Evolutionary conservation across 2,888 invertebrate species (phyloP), one percentile per base, ranked within the genome.

Genomic region (Coleophora deauratella): DNA sequence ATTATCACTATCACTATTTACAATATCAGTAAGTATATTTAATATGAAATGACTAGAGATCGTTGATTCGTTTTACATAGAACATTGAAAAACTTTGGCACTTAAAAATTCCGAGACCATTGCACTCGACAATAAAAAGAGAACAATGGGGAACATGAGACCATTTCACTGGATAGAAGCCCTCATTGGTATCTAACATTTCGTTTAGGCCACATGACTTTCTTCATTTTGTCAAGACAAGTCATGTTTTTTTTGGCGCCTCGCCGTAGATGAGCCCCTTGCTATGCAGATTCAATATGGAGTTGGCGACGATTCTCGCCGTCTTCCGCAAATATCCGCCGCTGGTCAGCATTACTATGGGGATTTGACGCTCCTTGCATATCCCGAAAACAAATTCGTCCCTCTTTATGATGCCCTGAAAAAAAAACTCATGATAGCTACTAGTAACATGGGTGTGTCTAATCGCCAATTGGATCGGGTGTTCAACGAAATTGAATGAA

Each of bases 311-410:
- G 50, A 96, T 91, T 48, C 85, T 81, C 0, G 96, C 95, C 0
- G 94, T 93, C 46, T 87, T 87, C 48, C 89, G 88, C 47, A 92
- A 87, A 70, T 97, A 97, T 0, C 96, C 96, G 1, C 96, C 96
- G 58, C 95, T 95, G 0, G 95, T 93, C 13, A 96, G 72, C 95
- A 96, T 96, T 10, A 94, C 91, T 33, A 96, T 90, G 0, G 96
- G 95, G 44, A 95, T 90, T 27, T 85, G 72, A 12, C 87, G 72
- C 6, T 87, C 59, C 34, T 85, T 85, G 41, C 92, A 93, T 48
- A 89, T 88, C 49, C 88, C 80, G 63, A 96, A 97, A 0, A 97
- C 95, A 35, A 94, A 87, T 70, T 94, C 91, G 68, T 97, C 97
- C 35, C 96, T 85, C 62, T 90, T 87, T 42, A 95, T 91, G 27